Percentiles rank a stretch among this genome's conserved stretches.
These are phyloP conservation scores for Zoanthus sociatus DNA, from an alignment of 92 coral and sea anemone species.

Conservation along the genomic window DNA sequence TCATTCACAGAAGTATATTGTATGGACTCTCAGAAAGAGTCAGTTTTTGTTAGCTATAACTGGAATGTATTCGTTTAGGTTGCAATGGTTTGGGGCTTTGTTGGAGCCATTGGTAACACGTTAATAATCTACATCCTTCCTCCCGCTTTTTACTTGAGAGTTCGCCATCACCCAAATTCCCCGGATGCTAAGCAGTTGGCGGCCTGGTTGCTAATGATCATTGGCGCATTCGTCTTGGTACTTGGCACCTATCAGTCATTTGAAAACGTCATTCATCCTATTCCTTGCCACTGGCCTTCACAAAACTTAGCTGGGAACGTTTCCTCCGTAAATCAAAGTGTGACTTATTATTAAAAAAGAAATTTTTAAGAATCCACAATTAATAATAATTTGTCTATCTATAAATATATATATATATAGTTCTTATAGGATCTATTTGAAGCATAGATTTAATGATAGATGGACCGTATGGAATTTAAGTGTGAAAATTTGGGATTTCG, in stretches of 20 bases:
- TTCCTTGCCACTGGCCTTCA: constrained; percentile 44
- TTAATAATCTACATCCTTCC: constrained; percentile 83
- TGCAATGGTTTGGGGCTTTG: constrained; percentile 95
- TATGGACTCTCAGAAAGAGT: not conserved
- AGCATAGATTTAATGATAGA: too few species aligned
- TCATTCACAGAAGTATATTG: too few species aligned
- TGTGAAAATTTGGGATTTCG: too few species aligned
- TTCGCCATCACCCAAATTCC: constrained; percentile 77
- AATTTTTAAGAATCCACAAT: not conserved
- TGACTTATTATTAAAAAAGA: not conserved
- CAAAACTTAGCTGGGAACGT: not conserved
- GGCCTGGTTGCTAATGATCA: constrained; percentile 87
- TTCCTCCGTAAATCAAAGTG: not conserved
- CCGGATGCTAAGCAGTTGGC: constrained; percentile 90
- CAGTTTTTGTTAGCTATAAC: not conserved
- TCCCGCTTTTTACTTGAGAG: constrained; percentile 90
- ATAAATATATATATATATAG: too few species aligned
- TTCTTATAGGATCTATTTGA: too few species aligned
- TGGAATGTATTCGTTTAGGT: constrained; percentile 55
- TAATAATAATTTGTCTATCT: not conserved
- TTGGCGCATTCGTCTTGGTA: constrained; percentile 66
- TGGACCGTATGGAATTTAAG: too few species aligned
- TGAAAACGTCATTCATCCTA: constrained; percentile 77
- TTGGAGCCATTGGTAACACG: constrained; percentile 83
- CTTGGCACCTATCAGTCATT: constrained; percentile 90